Conservation (phyloP, 1,140 invertebrate species). For the Halictus rubicundus region DNA sequence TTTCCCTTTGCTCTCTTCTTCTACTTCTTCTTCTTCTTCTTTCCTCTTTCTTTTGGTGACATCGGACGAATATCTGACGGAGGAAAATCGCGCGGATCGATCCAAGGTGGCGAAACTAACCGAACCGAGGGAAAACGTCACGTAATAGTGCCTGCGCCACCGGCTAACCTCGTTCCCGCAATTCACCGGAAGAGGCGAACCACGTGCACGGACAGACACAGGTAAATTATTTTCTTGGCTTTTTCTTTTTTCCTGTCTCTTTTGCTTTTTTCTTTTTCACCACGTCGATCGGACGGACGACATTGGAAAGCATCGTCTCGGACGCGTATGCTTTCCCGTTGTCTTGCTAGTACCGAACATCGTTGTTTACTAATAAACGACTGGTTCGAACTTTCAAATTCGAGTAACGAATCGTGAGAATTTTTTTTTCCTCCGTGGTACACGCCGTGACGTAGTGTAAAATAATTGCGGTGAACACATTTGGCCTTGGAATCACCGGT, state of each 20-base stretch:
- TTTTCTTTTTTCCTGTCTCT: not conserved
- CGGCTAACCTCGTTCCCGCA: slow-evolving; percentile 44
- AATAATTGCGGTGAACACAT: no score
- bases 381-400: no score
- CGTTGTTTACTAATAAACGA: no score
- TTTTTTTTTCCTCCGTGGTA: no score
- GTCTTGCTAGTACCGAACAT: no score
- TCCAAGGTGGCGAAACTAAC: slow-evolving; percentile 19
- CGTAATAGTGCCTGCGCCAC: slow-evolving; percentile 30
- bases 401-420: no score
- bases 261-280: no score
- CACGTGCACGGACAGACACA: slow-evolving; percentile 52
- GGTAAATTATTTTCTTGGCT: slow-evolving; percentile 41
- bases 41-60: slow-evolving; percentile 18
- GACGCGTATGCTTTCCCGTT: no score
- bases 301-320: no score
- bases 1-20: not conserved
- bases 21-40: not conserved
- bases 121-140: slow-evolving; percentile 27
- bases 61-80: slow-evolving; percentile 5
- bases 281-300: no score
- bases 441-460: no score
- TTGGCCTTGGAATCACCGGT: no score
- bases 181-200: slow-evolving; percentile 41
- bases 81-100: not conserved